phyloP scores from a whole-genome alignment of 2,888 invertebrate species.

The Sinodicranocentrus sp. region DNA sequence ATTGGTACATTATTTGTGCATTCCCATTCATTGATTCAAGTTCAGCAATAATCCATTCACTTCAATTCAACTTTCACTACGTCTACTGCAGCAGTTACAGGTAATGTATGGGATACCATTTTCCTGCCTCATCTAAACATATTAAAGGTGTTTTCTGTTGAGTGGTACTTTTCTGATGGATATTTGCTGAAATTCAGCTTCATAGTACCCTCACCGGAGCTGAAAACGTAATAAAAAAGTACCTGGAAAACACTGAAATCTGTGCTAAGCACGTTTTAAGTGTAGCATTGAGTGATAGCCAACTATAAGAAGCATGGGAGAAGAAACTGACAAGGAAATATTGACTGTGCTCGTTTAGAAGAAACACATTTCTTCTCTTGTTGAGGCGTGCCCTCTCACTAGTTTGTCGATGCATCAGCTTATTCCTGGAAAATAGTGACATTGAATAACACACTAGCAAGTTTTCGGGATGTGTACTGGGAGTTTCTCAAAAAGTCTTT shows the following conservation, averaged over 20 bases:
- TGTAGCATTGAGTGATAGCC: slow-evolving; percentile 14
- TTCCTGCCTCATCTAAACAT: not conserved
- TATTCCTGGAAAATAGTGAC: not conserved
- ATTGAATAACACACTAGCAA: not conserved
- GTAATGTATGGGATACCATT: not conserved
- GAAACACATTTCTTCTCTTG: not conserved
- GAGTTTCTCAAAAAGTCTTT: slow-evolving; percentile 17
- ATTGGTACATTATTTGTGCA: too few relatives aligned
- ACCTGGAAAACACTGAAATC: slow-evolving; percentile 4
- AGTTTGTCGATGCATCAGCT: not conserved
- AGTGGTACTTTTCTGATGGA: not conserved
- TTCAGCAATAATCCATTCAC: too few relatives aligned
- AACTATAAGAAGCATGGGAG: not conserved
- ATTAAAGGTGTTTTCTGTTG: not conserved
- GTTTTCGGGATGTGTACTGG: not conserved
- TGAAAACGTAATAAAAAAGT: not conserved
- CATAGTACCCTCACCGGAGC: too few relatives aligned
- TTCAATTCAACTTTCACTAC: too few relatives aligned
- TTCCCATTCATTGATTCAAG: too few relatives aligned
- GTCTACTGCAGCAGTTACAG: too few relatives aligned
- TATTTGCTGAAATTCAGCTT: too few relatives aligned
- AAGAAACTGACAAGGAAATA: not conserved
- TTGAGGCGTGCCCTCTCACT: not conserved
- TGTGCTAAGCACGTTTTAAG: slow-evolving; percentile 12
- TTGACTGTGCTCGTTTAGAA: slow-evolving; percentile 1